phyloP scores from a whole-genome alignment of 2,888 invertebrate genomes.

The Halictus quadricinctus region DNA sequence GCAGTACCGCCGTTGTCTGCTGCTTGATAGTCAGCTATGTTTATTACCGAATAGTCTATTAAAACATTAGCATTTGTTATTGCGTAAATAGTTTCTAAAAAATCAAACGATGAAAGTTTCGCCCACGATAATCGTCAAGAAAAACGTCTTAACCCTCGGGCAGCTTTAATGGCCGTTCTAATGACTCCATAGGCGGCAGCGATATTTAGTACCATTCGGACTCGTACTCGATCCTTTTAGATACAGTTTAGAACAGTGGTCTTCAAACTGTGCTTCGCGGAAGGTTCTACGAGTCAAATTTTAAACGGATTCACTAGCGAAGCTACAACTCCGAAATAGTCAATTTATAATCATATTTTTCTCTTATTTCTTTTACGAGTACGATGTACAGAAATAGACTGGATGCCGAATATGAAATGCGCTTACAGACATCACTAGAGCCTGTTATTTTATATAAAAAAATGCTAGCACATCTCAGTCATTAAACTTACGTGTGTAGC shows the following conservation, averaged over 20 bases:
- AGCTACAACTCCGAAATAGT: not conserved
- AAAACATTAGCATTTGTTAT: constrained; percentile 5
- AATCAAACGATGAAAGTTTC: constrained; percentile 1
- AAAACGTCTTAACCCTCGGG: not conserved
- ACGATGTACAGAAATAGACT: not conserved
- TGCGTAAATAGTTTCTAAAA: not conserved
- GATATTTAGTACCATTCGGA: constrained; percentile 1
- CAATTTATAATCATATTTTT: not conserved
- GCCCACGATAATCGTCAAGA: not conserved
- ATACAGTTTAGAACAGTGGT: not conserved
- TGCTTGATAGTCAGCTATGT: not conserved
- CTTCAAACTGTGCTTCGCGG: not conserved
- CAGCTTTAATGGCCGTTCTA: not conserved
- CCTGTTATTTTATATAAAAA: not conserved
- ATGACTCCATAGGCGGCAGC: not conserved
- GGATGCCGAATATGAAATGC: not conserved
- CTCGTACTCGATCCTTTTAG: not conserved
- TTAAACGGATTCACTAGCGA: not conserved
- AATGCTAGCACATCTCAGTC: not conserved
- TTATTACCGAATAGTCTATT: constrained; percentile 6
- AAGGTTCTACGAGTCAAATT: not conserved
- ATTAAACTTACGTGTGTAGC: not conserved
- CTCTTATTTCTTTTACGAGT: not conserved
- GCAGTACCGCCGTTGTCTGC: not conserved
- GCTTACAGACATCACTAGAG: not conserved